Percentiles rank a stretch among this genome's conserved stretches.
These are phyloP conservation scores for Alviniconcha marisindica DNA, from an alignment of 1,140 invertebrate species.

Conservation along the genomic window DNA sequence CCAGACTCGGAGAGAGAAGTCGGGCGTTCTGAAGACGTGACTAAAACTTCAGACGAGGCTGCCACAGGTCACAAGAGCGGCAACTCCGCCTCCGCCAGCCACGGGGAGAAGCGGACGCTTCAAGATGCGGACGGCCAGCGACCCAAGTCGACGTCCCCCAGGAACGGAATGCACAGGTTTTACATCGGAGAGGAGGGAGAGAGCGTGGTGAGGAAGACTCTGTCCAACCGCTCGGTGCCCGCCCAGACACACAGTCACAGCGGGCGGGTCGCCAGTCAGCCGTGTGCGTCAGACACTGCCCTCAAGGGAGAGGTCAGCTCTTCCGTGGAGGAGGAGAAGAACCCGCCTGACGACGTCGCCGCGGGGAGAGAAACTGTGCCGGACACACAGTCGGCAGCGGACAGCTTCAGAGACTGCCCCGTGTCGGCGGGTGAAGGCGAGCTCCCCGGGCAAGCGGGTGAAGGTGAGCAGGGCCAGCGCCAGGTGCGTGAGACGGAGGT, in stretches of 20 bases:
- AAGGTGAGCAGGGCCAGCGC: neutral
- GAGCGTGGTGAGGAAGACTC: neutral
- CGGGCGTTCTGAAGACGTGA: no score
- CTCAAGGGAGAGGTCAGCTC: neutral
- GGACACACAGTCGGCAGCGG: neutral
- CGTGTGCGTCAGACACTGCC: neutral
- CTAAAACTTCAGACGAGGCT: no score
- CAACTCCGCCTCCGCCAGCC: neutral
- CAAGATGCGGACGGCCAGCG: neutral
- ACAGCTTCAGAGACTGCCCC: neutral
- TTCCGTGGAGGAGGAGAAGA: no score
- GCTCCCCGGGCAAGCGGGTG: neutral
- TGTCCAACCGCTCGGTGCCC: neutral
- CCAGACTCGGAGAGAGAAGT: no score
- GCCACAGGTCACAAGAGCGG: no score
- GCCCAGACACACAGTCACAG: neutral
- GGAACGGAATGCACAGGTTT: slow-evolving; percentile 24
- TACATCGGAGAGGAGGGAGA: neutral
- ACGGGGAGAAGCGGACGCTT: neutral
- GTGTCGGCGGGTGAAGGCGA: neutral
- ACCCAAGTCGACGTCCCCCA: neutral
- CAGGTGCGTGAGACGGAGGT: slow-evolving; percentile 10
- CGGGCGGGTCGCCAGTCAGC: no score
- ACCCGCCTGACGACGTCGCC: neutral
- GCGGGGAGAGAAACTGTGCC: neutral